A percentile compares a stretch with the other conserved stretches of the same genome.
These are phyloP conservation scores for Pteronura brasiliensis DNA, from an alignment of 2,113 vertebrate species.

Conservation along the genomic window DNA sequence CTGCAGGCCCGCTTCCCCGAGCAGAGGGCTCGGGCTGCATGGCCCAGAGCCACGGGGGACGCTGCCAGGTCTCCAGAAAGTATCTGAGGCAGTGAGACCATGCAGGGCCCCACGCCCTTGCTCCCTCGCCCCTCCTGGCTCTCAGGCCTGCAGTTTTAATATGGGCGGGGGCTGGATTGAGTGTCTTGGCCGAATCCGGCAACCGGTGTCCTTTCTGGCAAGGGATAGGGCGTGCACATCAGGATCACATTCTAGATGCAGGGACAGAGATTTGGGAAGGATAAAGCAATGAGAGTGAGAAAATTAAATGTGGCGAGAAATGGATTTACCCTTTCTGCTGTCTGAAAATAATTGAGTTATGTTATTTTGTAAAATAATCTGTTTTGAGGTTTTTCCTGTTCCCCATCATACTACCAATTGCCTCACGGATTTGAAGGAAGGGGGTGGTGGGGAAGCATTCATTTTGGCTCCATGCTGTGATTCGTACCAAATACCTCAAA, in stretches of 20 bases:
- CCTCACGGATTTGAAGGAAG: slow-evolving; percentile 31
- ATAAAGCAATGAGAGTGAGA: slow-evolving; percentile 61
- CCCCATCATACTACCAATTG: slow-evolving; percentile 19
- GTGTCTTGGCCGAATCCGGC: slow-evolving; percentile 55
- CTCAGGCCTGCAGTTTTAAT: slow-evolving; percentile 41
- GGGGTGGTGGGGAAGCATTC: not conserved
- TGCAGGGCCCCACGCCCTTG: not conserved
- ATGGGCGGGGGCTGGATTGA: slow-evolving; percentile 59
- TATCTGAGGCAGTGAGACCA: not conserved
- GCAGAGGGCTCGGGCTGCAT: not conserved
- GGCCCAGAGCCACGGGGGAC: not conserved
- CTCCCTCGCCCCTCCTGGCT: not conserved
- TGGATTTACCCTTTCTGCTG: slow-evolving; percentile 22
- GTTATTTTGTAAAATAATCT: slow-evolving; percentile 63
- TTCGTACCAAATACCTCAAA: not conserved
- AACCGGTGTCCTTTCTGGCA: slow-evolving; percentile 55
- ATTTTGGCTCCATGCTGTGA: not conserved
- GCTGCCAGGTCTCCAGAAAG: slow-evolving; percentile 56
- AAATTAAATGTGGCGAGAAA: slow-evolving; percentile 58
- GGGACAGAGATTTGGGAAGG: slow-evolving; percentile 64
- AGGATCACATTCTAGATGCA: slow-evolving; percentile 59
- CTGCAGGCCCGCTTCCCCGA: not conserved
- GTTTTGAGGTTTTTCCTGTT: slow-evolving; percentile 45
- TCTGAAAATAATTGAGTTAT: slow-evolving; percentile 56
- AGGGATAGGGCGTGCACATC: not conserved